Evolutionary conservation across 2,797 vertebrate genomes (phyloP).

Genomic region (Nothura maculosa): DNA sequence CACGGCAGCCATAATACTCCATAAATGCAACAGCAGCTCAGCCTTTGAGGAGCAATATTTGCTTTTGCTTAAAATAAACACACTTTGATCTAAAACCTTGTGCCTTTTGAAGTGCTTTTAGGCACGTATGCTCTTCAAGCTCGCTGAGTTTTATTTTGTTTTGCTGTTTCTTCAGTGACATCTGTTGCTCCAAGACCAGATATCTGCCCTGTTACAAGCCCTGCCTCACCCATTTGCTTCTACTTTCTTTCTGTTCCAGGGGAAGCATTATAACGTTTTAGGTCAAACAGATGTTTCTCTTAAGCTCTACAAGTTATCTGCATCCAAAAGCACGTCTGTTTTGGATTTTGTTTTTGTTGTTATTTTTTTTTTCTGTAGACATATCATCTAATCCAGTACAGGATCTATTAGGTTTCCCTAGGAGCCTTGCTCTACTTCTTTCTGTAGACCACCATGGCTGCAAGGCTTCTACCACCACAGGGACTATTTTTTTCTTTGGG

Average conservation of each 20-base stretch:
- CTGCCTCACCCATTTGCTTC: neutral
- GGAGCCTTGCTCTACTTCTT: neutral
- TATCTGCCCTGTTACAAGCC: neutral
- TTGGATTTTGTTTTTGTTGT: neutral
- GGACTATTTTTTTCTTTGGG: neutral
- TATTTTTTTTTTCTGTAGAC: neutral
- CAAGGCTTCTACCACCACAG: accelerated
- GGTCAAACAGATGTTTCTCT: constrained; percentile 12
- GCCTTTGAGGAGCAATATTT: constrained; percentile 28
- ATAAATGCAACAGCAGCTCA: neutral
- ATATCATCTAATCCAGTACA: neutral
- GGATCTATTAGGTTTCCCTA: neutral
- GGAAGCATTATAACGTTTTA: neutral
- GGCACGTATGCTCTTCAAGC: neutral
- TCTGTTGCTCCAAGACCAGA: neutral
- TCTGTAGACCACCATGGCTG: neutral
- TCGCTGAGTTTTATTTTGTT: neutral
- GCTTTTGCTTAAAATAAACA: constrained; percentile 3
- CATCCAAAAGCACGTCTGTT: neutral
- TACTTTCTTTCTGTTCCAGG: neutral
- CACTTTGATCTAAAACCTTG: constrained; percentile 25
- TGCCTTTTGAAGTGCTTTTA: neutral
- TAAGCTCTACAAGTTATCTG: neutral
- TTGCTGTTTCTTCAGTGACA: neutral
- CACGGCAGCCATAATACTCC: neutral